Percentiles rank a stretch among this genome's conserved stretches.
Evolutionary conservation across 2,797 vertebrate species (phyloP).

Genomic region (Rhinatrema bivittatum): DNA sequence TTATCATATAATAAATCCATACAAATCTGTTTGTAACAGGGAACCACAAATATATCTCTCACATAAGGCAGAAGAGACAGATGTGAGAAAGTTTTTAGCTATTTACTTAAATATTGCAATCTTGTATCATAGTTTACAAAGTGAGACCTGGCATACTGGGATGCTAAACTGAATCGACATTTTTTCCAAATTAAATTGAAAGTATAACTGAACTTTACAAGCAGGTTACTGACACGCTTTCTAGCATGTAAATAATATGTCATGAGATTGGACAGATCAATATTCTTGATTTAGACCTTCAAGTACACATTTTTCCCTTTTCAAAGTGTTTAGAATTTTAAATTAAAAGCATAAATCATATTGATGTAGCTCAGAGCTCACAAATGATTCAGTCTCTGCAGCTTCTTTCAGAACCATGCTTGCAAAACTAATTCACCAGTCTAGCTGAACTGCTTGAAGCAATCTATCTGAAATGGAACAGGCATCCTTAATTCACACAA

Average conservation of each 20-base stretch:
- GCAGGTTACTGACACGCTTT: not conserved
- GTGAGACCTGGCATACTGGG: too few relatives aligned
- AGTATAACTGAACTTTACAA: not conserved
- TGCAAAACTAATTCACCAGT: conserved; percentile 35
- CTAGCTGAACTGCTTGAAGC: conserved; percentile 26
- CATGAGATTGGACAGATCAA: conserved; percentile 9
- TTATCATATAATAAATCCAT: too few relatives aligned
- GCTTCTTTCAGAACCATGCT: conserved; percentile 34
- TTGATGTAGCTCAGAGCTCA: conserved; percentile 27
- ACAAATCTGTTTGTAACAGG: too few relatives aligned
- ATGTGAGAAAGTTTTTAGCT: too few relatives aligned
- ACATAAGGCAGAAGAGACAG: too few relatives aligned
- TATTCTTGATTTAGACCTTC: conserved; percentile 15
- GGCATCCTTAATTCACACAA: conserved; percentile 35
- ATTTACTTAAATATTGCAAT: too few relatives aligned
- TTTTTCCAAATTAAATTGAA: conserved; percentile 10
- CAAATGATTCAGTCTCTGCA: conserved; percentile 31
- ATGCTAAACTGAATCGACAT: conserved; percentile 6
- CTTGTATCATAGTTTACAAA: too few relatives aligned
- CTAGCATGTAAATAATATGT: conserved; percentile 8
- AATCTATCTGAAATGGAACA: conserved; percentile 36
- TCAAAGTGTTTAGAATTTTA: conserved; percentile 24
- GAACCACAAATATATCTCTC: too few relatives aligned
- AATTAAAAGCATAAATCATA: conserved; percentile 49
- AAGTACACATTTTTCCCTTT: conserved; percentile 10